phyloP scores from a whole-genome alignment of 2,888 invertebrate genomes.

The Zaprionus lineosus region DNA sequence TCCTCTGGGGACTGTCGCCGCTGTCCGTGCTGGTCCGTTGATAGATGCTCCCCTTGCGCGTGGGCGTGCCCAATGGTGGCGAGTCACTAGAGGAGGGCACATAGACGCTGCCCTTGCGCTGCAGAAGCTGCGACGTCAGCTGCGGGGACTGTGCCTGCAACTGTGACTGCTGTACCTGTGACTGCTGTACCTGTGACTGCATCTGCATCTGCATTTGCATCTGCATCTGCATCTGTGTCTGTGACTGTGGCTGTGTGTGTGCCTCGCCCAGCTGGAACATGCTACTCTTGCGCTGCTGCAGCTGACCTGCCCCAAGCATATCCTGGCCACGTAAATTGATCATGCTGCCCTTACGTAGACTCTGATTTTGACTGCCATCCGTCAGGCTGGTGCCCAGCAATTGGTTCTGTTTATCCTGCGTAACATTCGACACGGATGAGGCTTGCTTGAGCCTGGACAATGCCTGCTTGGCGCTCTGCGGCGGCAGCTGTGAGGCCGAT shows the following conservation, averaged over 20 bases:
- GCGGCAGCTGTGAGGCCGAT: slow-evolving; percentile 76
- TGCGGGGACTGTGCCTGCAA: slow-evolving; percentile 13
- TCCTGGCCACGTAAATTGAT: slow-evolving; percentile 63
- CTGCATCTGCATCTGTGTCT: slow-evolving; percentile 10
- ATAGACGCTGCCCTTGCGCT: slow-evolving; percentile 72
- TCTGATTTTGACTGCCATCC: slow-evolving; percentile 41
- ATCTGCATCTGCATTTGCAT: slow-evolving; percentile 30
- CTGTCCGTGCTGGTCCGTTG: slow-evolving; percentile 51
- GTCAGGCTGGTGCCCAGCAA: slow-evolving; percentile 49
- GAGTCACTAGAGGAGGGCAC: slow-evolving; percentile 47
- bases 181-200: slow-evolving; percentile 67
- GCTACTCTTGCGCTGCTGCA: slow-evolving; percentile 69
- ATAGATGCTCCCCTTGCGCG: slow-evolving; percentile 63
- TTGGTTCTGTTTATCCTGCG: slow-evolving; percentile 62
- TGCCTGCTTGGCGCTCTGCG: slow-evolving; percentile 78
- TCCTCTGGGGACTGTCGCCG: slow-evolving; percentile 53
- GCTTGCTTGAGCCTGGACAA: slow-evolving; percentile 80
- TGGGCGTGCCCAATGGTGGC: slow-evolving; percentile 52
- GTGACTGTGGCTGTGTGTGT: slow-evolving; percentile 23
- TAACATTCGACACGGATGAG: slow-evolving; percentile 80
- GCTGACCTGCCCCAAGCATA: slow-evolving; percentile 27
- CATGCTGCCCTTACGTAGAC: slow-evolving; percentile 73
- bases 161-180: slow-evolving; percentile 64
- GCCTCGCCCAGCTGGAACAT: slow-evolving; percentile 64
- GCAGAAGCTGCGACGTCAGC: slow-evolving; percentile 11